Percentiles rank a stretch among this genome's conserved stretches.
Conservation (phyloP, 2,113 vertebrate species). For the Motacilla alba region DNA sequence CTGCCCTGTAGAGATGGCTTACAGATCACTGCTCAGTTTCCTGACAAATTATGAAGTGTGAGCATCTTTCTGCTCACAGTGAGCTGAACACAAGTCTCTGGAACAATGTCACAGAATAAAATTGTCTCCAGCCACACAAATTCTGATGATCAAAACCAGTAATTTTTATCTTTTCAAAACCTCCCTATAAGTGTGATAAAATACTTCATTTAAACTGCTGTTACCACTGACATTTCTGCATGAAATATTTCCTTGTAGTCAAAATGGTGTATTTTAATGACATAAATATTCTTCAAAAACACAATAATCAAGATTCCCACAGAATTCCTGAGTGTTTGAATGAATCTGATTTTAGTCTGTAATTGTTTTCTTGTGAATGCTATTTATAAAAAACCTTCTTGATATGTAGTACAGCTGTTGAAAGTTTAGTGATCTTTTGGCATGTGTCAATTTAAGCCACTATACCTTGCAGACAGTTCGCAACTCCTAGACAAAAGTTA, state of each 20-base stretch:
- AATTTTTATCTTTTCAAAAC: neutral
- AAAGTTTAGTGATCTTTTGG: conserved; percentile 18
- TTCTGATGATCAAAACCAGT: neutral
- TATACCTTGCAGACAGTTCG: conserved; percentile 30
- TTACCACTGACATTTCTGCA: neutral
- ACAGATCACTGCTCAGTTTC: neutral
- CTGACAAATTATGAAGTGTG: neutral
- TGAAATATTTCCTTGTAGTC: neutral
- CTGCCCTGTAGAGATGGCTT: neutral
- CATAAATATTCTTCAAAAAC: neutral
- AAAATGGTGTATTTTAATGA: neutral
- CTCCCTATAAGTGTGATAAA: neutral
- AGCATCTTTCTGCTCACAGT: neutral
- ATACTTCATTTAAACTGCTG: neutral
- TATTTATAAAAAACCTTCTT: neutral
- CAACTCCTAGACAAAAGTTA: conserved; percentile 57
- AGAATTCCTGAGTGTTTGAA: neutral
- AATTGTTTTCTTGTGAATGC: neutral
- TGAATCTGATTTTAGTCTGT: neutral
- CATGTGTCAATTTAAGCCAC: conserved; percentile 13
- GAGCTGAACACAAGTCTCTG: neutral
- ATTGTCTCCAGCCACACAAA: neutral
- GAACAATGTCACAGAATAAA: neutral
- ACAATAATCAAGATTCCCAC: neutral
- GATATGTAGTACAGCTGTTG: neutral